Percentiles rank a stretch among this genome's conserved stretches.
Evolutionary conservation across 2,888 invertebrate species (phyloP).

Genomic region (Drosophila paramelanica): DNA sequence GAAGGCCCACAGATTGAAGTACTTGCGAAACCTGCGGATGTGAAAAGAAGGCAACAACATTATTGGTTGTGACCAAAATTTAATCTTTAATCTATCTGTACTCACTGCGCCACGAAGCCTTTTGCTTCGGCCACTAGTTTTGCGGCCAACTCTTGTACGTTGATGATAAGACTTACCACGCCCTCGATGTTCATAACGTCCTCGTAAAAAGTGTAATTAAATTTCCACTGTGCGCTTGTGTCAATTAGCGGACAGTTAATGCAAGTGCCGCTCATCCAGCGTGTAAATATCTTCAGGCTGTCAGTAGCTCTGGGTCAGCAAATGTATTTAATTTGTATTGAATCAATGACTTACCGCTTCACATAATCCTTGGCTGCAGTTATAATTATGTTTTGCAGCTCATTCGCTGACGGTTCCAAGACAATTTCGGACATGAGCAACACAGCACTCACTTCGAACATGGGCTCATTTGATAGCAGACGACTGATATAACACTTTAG

Average conservation of each 20-base stretch:
- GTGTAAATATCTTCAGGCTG: conserved; percentile 90
- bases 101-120: conserved; percentile 65
- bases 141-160: conserved; percentile 89
- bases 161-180: conserved; percentile 88
- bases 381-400: conserved; percentile 91
- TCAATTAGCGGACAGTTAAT: conserved; percentile 87
- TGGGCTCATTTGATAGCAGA: conserved; percentile 86
- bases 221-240: conserved; percentile 85
- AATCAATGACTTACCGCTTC: conserved; percentile 86
- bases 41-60: not conserved
- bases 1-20: conserved; percentile 90
- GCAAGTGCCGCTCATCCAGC: conserved; percentile 95
- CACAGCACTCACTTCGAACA: conserved; percentile 93
- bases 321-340: too few relatives aligned
- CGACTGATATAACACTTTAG: conserved; percentile 89
- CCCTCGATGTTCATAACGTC: conserved; percentile 89
- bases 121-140: conserved; percentile 89
- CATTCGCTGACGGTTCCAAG: conserved; percentile 90
- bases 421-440: conserved; percentile 91
- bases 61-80: not conserved
- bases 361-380: conserved; percentile 91
- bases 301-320: conserved; percentile 1
- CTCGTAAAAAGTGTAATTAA: conserved; percentile 91
- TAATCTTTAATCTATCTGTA: conserved; percentile 5
- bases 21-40: conserved; percentile 89